These are phyloP conservation scores for Bagarius yarrelli DNA, from an alignment of 2,113 vertebrate genomes.

Conservation along the genomic window DNA sequence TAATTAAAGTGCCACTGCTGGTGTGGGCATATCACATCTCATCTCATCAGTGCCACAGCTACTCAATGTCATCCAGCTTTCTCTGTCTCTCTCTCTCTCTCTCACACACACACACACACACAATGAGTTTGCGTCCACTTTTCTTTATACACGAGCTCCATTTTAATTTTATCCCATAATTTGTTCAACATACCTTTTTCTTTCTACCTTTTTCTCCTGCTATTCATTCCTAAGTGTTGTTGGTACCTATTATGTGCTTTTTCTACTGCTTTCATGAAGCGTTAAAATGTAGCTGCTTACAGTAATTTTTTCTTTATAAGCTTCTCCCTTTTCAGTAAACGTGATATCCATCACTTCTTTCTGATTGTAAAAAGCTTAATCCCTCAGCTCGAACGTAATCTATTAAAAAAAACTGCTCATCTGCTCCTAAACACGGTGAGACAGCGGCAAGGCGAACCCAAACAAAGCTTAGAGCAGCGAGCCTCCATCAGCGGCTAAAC, in stretches of 20 bases:
- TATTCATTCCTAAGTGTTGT: background rate
- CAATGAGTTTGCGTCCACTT: background rate
- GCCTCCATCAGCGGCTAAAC: slow-evolving; percentile 80
- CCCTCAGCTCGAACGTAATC: slow-evolving; percentile 67
- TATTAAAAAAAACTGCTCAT: slow-evolving; percentile 32
- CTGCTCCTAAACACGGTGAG: slow-evolving; percentile 42
- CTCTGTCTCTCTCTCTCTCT: background rate
- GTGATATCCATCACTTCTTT: background rate
- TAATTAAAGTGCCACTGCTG: slow-evolving; percentile 60
- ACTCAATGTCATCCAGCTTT: slow-evolving; percentile 52
- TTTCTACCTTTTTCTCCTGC: background rate
- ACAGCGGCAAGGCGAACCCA: slow-evolving; percentile 61
- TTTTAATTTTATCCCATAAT: background rate
- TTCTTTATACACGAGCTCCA: background rate
- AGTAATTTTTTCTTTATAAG: slow-evolving; percentile 2
- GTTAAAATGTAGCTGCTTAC: slow-evolving; percentile 17
- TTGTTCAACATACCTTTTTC: background rate
- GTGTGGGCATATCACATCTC: slow-evolving; percentile 59
- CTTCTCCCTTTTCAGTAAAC: slow-evolving; percentile 7
- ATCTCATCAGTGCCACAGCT: slow-evolving; percentile 57
- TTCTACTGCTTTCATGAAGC: background rate
- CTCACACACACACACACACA: background rate
- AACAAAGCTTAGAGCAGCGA: slow-evolving; percentile 53
- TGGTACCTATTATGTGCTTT: background rate
- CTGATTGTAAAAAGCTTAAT: slow-evolving; percentile 44